A percentile compares a stretch with the other conserved stretches of the same genome.
Conservation (phyloP, 2,797 vertebrate species). For the Ctenopoma multispine region DNA sequence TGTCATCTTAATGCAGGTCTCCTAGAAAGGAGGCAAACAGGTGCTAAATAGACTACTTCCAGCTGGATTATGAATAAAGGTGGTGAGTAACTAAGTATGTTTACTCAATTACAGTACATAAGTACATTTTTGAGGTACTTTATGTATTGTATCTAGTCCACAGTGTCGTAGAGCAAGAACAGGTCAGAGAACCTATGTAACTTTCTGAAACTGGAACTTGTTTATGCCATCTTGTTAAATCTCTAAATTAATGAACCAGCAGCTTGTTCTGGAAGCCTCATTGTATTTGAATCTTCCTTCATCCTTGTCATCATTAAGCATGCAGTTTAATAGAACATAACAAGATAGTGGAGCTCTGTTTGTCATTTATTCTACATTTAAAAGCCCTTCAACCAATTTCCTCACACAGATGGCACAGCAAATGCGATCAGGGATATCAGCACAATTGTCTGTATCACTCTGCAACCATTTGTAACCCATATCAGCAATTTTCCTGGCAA, state of each 20-base stretch:
- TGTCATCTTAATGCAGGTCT: too few relatives aligned
- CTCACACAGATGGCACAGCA: conserved; percentile 68
- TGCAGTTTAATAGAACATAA: conserved; percentile 47
- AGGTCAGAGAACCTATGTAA: background rate
- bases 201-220: background rate
- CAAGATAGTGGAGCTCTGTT: conserved; percentile 28
- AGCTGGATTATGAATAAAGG: too few relatives aligned
- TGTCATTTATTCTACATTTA: conserved; percentile 64
- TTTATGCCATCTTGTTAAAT: conserved; percentile 34
- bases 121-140: too few relatives aligned
- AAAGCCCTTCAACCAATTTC: conserved; percentile 68
- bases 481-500: conserved; percentile 68
- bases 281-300: conserved; percentile 26
- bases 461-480: conserved; percentile 63
- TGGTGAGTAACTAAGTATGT: too few relatives aligned
- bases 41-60: too few relatives aligned
- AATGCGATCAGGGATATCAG: conserved; percentile 65
- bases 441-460: conserved; percentile 63
- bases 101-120: too few relatives aligned
- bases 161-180: too few relatives aligned
- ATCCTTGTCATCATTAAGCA: conserved; percentile 41
- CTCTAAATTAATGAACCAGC: conserved; percentile 22
- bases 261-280: conserved; percentile 10
- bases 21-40: too few relatives aligned
- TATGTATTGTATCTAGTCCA: too few relatives aligned